Evolutionary conservation across 1,140 invertebrate species (phyloP).

Genomic region (Ruditapes philippinarum): DNA sequence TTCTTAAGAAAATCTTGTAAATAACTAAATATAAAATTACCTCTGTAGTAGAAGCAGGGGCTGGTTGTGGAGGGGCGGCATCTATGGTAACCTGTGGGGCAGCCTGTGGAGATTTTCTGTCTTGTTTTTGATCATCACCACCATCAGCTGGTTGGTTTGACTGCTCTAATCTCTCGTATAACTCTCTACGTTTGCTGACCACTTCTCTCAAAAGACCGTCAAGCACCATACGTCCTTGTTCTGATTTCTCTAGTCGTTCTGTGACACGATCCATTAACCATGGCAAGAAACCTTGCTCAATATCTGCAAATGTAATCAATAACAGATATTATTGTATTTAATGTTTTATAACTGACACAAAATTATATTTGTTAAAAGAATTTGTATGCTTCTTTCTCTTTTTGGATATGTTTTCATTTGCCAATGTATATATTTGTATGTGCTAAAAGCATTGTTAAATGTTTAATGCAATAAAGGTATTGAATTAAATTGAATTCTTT

Average conservation of each 20-base stretch:
- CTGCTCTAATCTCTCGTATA: slow-evolving; percentile 75
- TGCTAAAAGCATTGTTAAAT: too few relatives aligned
- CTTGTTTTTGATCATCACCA: background rate
- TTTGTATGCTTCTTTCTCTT: too few relatives aligned
- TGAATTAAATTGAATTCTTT: background rate
- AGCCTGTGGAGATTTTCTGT: background rate
- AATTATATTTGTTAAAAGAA: too few relatives aligned
- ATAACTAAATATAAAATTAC: too few relatives aligned
- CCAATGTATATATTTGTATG: too few relatives aligned
- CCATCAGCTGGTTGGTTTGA: background rate
- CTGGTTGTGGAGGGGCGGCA: slow-evolving; percentile 57
- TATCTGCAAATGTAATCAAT: slow-evolving; percentile 86
- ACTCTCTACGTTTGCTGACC: slow-evolving; percentile 77
- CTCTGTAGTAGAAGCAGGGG: slow-evolving; percentile 76
- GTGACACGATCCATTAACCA: slow-evolving; percentile 95
- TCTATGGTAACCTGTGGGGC: slow-evolving; percentile 60
- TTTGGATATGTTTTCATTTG: too few relatives aligned
- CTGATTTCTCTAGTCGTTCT: slow-evolving; percentile 92
- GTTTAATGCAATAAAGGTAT: background rate
- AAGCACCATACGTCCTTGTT: slow-evolving; percentile 92
- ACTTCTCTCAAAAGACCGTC: slow-evolving; percentile 88
- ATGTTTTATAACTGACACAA: slow-evolving; percentile 16
- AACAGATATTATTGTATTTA: background rate
- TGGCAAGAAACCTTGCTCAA: slow-evolving; percentile 94
- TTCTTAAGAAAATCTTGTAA: too few relatives aligned